Evolutionary conservation across 2,888 invertebrate genomes (phyloP), one percentile per base, ranked within the genome.

Genomic region (Elysia crispata): DNA sequence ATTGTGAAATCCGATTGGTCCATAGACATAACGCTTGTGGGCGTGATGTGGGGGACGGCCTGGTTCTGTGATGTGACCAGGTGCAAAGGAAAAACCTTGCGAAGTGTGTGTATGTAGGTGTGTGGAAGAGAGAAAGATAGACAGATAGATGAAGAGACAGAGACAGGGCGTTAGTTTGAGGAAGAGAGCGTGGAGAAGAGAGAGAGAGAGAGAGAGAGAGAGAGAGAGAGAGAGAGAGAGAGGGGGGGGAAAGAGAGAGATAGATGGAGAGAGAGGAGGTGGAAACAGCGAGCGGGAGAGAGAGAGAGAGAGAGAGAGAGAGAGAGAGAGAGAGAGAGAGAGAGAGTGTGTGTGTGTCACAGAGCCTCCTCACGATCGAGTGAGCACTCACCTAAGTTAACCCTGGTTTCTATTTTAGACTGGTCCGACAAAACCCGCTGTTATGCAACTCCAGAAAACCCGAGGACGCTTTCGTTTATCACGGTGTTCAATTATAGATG

Each of bases 231-330:
- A 18, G 70, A 18, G 70, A 41, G 70, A 41, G 70, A 70, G 70
- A 33, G 70, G 41, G 70, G 41, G 41, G 41, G 70, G n/a, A 70
- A 41, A 70, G 3, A 70, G 70, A 33, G 70, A 70, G 41, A 70
- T 33, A 41, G 70, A 60, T 5, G 15, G 6, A 60, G 60, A 15
- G 60, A 60, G 6, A 60, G 15, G 31, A 70, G 33, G 41, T 31
- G n/a, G 18, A 31, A 13, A 41, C n/a, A 33, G 20, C 31, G 41
- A 15, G 60, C 5, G 60, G 15, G 60, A 60, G 33, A 33, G 70
- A 70, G 33, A 41, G 1, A 31, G 18, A 41, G 20, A 70, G 41
- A 70, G 41, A 70, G 33, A 31, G 18, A n/a, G 13, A n/a, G 23
- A n/a, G 70, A 30, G 66, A 66, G 66, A 66, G 66, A 69, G 66